Conservation (phyloP, 2,888 invertebrate species). For the Eupithecia abbreviata region DNA sequence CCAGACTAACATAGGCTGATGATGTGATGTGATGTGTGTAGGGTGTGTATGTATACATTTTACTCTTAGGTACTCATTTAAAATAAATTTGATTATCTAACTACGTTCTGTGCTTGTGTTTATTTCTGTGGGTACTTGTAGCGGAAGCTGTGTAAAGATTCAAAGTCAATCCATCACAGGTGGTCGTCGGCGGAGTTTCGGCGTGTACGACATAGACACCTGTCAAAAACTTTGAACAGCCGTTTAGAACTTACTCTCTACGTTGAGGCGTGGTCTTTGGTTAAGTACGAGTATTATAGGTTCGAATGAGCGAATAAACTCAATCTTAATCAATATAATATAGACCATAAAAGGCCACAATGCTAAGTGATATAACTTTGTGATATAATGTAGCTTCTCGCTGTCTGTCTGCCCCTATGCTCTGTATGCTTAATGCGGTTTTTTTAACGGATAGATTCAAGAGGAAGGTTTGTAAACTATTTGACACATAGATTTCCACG, state of each 20-base stretch:
- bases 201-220: slow-evolving; percentile 19
- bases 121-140: background rate
- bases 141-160: slow-evolving; percentile 10
- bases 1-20: too few species aligned
- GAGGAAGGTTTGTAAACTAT: too few species aligned
- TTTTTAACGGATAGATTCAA: too few species aligned
- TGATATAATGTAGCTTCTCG: too few species aligned
- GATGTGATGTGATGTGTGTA: too few species aligned
- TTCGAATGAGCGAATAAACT: background rate
- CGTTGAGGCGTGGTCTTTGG: background rate
- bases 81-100: background rate
- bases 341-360: background rate
- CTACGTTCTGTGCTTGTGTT: background rate
- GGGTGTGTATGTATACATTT: too few species aligned
- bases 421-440: too few species aligned
- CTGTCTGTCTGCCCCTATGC: too few species aligned
- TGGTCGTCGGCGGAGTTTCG: slow-evolving; percentile 24
- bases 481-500: too few species aligned
- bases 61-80: background rate
- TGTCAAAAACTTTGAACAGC: slow-evolving; percentile 23
- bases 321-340: background rate
- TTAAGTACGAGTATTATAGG: background rate
- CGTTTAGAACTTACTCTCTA: slow-evolving; percentile 15
- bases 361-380: too few species aligned
- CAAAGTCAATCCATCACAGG: slow-evolving; percentile 32